phyloP scores from a whole-genome alignment of 2,888 invertebrate genomes.

The Cyaniris semiargus region DNA sequence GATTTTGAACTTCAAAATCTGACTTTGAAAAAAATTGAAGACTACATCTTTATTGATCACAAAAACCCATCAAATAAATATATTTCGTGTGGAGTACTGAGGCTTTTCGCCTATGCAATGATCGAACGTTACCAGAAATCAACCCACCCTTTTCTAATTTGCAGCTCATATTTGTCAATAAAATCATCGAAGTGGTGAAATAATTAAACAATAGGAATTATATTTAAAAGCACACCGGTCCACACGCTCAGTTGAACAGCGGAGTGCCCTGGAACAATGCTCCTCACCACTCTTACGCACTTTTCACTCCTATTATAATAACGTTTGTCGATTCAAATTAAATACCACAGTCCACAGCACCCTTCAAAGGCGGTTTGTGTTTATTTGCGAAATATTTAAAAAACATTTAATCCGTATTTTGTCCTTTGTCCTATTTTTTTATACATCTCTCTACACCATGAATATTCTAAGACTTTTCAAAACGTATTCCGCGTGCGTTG shows the following conservation, averaged over 20 bases:
- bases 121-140: neutral
- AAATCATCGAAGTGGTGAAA: slow-evolving; percentile 27
- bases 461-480: neutral
- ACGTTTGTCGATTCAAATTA: slow-evolving; percentile 35
- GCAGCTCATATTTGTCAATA: slow-evolving; percentile 16
- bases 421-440: neutral
- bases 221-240: slow-evolving; percentile 48
- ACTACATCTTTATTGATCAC: neutral
- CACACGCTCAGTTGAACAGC: slow-evolving; percentile 62
- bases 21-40: no score
- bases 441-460: neutral
- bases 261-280: slow-evolving; percentile 37
- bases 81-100: neutral
- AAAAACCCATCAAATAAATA: neutral
- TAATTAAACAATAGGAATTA: slow-evolving; percentile 48
- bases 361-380: slow-evolving; percentile 22
- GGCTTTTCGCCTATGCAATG: neutral
- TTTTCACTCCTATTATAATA: slow-evolving; percentile 33
- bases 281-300: slow-evolving; percentile 28
- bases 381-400: neutral
- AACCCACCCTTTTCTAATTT: slow-evolving; percentile 12
- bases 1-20: no score
- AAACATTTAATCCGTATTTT: neutral
- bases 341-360: slow-evolving; percentile 32
- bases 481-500: no score